Evolutionary conservation across 2,113 vertebrate species (phyloP).

Genomic region (Centropus bengalensis): DNA sequence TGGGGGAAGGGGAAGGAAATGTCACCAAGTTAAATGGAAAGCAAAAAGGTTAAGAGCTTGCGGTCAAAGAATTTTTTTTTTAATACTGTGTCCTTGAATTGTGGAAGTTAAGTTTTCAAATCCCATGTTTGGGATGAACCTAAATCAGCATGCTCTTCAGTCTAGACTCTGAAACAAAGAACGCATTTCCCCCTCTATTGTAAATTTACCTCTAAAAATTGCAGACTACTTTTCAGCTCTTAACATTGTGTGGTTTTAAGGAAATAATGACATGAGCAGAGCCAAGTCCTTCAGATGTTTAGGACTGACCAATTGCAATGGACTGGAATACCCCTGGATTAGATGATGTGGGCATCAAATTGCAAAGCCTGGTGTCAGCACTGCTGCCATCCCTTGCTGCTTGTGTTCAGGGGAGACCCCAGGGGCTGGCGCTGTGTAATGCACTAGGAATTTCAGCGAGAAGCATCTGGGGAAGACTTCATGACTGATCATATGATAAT

Average conservation of each 20-base stretch:
- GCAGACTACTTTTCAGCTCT: background rate
- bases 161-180: background rate
- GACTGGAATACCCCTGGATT: background rate
- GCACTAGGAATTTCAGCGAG: background rate
- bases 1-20: too few relatives aligned
- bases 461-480: background rate
- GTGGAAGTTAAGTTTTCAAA: background rate
- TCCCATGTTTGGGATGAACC: background rate
- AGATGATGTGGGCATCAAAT: background rate
- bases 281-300: background rate
- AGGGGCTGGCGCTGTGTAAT: accelerated
- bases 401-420: background rate
- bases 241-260: slow-evolving; percentile 8
- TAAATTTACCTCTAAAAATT: background rate
- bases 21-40: background rate
- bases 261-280: background rate
- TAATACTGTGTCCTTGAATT: background rate
- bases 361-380: background rate
- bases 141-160: background rate
- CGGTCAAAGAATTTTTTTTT: background rate
- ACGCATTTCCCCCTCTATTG: background rate
- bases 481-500: background rate
- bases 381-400: background rate
- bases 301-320: background rate
- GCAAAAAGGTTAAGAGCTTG: background rate